These are phyloP conservation scores for Choristoneura rosaceana DNA, from an alignment of 2,888 invertebrate species.

Conservation along the genomic window DNA sequence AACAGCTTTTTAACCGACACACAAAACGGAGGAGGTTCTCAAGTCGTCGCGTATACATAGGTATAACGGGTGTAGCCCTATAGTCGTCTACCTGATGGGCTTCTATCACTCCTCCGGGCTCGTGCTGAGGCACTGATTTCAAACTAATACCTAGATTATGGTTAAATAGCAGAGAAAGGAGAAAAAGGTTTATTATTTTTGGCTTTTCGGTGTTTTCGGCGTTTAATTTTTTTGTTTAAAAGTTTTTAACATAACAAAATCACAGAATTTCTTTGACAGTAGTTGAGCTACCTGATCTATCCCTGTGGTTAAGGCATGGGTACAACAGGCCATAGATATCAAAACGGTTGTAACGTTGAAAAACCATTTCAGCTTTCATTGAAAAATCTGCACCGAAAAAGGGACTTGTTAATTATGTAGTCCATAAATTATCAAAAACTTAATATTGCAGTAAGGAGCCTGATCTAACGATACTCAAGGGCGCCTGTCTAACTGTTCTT, in stretches of 20 bases:
- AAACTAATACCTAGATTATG: too few relatives aligned
- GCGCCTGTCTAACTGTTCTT: too few relatives aligned
- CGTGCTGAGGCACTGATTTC: too few relatives aligned
- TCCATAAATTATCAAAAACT: not conserved
- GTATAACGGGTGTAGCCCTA: too few relatives aligned
- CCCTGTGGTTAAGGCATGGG: not conserved
- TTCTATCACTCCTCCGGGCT: too few relatives aligned
- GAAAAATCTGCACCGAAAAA: not conserved
- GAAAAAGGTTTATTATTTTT: too few relatives aligned
- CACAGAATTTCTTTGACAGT: not conserved
- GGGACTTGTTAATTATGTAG: not conserved
- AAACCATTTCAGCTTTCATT: not conserved
- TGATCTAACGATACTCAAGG: not conserved
- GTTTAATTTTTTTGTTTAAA: not conserved
- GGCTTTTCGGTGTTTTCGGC: too few relatives aligned
- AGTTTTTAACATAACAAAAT: not conserved
- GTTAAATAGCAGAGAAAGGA: too few relatives aligned
- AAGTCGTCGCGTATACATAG: too few relatives aligned
- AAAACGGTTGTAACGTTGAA: not conserved
- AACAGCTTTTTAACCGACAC: too few relatives aligned
- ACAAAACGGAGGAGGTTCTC: too few relatives aligned
- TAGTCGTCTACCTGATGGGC: too few relatives aligned
- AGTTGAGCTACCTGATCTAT: not conserved
- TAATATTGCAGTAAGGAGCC: not conserved
- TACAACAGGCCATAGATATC: not conserved